Evolutionary conservation across 2,113 vertebrate genomes (phyloP).

Genomic region (Semicossyphus pulcher): DNA sequence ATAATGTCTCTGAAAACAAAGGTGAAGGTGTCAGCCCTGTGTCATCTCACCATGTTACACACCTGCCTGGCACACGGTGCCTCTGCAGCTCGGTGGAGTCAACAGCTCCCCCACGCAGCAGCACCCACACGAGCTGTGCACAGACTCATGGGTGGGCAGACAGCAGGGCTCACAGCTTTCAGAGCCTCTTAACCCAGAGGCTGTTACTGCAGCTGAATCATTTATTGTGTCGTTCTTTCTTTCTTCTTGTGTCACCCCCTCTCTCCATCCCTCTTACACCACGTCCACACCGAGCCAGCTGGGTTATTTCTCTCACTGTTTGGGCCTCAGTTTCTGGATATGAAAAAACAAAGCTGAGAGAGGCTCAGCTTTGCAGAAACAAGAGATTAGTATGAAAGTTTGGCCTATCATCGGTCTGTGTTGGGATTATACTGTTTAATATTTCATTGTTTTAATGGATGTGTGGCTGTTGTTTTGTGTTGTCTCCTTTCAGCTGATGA

Average conservation of each 20-base stretch:
- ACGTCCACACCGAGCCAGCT: not conserved
- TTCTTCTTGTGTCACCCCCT: not conserved
- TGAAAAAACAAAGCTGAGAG: no score
- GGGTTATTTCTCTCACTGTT: not conserved
- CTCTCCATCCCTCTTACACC: not conserved
- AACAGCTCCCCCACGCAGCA: conserved; percentile 1
- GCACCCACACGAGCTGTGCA: not conserved
- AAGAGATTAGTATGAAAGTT: no score
- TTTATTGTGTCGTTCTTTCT: not conserved
- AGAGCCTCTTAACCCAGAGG: not conserved
- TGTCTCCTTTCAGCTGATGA: no score
- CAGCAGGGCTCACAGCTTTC: not conserved
- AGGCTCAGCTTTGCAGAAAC: not conserved
- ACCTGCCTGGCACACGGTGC: not conserved
- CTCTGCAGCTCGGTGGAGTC: not conserved
- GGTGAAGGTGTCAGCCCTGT: not conserved
- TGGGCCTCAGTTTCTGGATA: not conserved
- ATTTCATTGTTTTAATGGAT: no score
- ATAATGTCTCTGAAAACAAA: not conserved
- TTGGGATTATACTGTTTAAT: no score
- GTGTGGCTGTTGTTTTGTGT: no score
- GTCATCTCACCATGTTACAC: no score
- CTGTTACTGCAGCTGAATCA: conserved; percentile 20
- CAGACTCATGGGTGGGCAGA: not conserved
- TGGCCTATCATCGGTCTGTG: no score